Percentiles rank a stretch among this genome's conserved stretches.
Conservation (phyloP, 2,113 vertebrate genomes). For the Coracopsis vasa region DNA sequence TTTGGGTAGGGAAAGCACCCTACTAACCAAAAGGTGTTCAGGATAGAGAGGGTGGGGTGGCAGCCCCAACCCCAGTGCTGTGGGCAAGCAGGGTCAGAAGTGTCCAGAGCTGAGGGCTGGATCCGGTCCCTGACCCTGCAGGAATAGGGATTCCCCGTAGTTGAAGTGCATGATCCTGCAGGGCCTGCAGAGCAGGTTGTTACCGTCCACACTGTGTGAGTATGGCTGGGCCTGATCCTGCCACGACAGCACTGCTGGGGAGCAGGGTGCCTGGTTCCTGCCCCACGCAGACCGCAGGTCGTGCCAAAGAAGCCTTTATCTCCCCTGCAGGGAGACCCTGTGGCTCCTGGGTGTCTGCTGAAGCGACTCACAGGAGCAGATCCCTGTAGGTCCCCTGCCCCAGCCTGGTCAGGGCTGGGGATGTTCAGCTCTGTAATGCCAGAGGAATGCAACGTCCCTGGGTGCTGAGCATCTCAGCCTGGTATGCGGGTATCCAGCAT, state of each 20-base stretch:
- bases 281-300: background rate
- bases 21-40: background rate
- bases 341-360: fast-evolving
- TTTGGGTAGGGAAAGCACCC: background rate
- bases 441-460: background rate
- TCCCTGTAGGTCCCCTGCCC: background rate
- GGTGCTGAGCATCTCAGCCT: background rate
- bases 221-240: background rate
- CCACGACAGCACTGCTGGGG: background rate
- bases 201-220: background rate
- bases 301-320: background rate
- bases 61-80: background rate
- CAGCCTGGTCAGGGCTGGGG: fast-evolving
- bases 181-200: background rate
- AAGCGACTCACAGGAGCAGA: background rate
- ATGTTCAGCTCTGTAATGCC: background rate
- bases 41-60: background rate
- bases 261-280: background rate
- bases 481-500: fast-evolving
- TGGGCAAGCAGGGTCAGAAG: background rate
- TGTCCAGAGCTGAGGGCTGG: background rate
- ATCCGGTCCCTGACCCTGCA: background rate
- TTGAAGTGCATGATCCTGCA: background rate
- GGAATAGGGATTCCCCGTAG: background rate
- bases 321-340: background rate